Conservation (phyloP, 1,140 invertebrate genomes). For the Papilio helenus region DNA sequence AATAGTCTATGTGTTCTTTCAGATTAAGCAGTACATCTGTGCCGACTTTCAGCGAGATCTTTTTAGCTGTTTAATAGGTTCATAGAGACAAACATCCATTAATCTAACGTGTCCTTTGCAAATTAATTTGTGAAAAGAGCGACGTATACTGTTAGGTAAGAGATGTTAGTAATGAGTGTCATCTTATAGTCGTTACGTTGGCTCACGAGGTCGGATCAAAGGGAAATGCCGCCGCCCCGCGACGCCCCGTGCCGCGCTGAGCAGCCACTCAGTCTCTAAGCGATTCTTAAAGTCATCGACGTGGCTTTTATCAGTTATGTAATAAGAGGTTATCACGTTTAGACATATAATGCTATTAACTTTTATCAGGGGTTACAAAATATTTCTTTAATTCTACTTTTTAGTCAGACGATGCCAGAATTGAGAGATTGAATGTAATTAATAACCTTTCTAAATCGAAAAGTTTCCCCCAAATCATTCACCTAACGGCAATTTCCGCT, state of each 20-base stretch:
- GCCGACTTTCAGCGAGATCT: no score
- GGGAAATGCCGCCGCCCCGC: background rate
- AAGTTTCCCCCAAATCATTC: background rate
- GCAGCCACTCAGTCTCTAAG: slow-evolving; percentile 6
- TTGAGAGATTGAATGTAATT: background rate
- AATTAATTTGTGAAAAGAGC: background rate
- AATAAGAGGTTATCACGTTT: background rate
- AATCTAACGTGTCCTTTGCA: background rate
- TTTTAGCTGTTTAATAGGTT: no score
- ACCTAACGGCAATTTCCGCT: slow-evolving; percentile 1
- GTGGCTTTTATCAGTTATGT: slow-evolving; percentile 4
- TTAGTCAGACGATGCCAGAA: background rate
- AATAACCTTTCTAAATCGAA: background rate
- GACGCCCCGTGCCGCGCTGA: background rate
- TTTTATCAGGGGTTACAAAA: background rate
- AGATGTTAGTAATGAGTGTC: background rate
- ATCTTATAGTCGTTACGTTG: background rate
- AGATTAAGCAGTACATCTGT: no score
- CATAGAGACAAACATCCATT: no score
- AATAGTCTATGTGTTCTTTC: no score
- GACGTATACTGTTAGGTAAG: background rate
- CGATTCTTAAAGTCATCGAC: slow-evolving; percentile 19
- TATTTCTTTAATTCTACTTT: background rate
- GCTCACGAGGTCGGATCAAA: slow-evolving; percentile 17
- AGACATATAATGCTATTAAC: background rate